Evolutionary conservation across 2,797 vertebrate genomes (phyloP).

Genomic region (Odontamblyopus lacepedii): DNA sequence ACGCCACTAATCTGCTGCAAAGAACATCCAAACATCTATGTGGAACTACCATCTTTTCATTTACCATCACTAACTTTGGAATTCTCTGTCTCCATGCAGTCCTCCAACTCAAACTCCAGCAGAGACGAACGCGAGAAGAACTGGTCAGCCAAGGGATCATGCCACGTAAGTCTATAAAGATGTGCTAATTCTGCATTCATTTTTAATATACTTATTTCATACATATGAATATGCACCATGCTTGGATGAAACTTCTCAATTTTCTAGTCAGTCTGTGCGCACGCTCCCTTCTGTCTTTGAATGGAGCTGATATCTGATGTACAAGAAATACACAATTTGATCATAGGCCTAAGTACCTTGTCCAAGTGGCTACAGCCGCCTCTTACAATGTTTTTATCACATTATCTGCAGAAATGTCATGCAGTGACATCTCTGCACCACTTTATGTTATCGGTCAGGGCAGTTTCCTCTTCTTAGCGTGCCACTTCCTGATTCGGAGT

Average conservation of each 20-base stretch:
- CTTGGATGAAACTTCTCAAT: background rate
- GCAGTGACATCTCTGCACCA: conserved; percentile 42
- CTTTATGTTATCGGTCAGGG: conserved; percentile 71
- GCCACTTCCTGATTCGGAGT: conserved; percentile 79
- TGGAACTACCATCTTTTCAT: conserved; percentile 22
- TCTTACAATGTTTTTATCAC: conserved; percentile 17
- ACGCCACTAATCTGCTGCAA: conserved; percentile 19
- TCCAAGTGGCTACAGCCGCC: background rate
- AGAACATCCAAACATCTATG: conserved; percentile 13
- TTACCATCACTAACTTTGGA: conserved; percentile 39
- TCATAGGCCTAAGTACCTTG: background rate
- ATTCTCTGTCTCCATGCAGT: conserved; percentile 83
- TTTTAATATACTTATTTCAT: background rate
- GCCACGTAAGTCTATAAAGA: conserved; percentile 90
- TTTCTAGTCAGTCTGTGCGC: background rate
- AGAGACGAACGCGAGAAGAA: conserved; percentile 95
- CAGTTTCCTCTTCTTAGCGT: conserved; percentile 75
- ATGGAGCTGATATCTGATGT: background rate
- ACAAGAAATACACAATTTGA: background rate
- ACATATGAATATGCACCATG: background rate
- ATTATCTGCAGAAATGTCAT: conserved; percentile 23
- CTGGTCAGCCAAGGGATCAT: conserved; percentile 99
- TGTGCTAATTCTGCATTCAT: background rate
- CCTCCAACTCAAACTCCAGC: conserved; percentile 97
- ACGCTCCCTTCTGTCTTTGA: background rate